Evolutionary conservation across 2,113 vertebrate genomes (phyloP), one percentile per base, ranked within the genome.

Genomic region (Mirza zaza): DNA sequence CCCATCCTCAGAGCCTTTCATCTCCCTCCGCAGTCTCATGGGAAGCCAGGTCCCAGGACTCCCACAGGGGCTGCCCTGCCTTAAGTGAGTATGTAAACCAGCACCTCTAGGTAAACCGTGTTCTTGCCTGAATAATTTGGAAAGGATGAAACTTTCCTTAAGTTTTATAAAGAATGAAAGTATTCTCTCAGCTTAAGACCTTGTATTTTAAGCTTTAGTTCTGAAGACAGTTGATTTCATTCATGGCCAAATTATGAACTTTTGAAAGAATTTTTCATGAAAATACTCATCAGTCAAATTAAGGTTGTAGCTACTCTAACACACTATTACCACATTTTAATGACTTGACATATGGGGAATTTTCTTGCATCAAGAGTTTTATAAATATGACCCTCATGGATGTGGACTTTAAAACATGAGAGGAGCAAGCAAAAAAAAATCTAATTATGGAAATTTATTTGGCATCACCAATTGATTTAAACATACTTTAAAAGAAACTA

Each of bases 191-290:
- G 91, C 55, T 96, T 97, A 68, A 95, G 65, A 96, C 85, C 29
- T 92, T 96, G 71, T 34, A 76, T 87, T 96, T 98, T 96, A 95
- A 96, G 59, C 85, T 96, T 96, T 94, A 97, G 83, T 96, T 87
- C 9, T 95, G 52, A 80, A 84, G 3, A 92, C 21, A 73, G n/a
- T 18, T 97, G 97, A 92, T 96, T 97, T 98, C 97, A 92, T 87
- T 98, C 97, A 92, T 86, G 91, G 77, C 87, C 91, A 95, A 98
- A 97, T 77, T 95, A 96, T 82, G 94, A 97, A 96, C 90, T 97
- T 97, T 81, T 61, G 87, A 97, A 96, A 96, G 84, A 87, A 97
- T 94, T 98, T 97, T 95, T 96, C 96, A 91, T 81, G 92, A 97
- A 96, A 98, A 97, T 96, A 96, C 81, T 85, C 86, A 97, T 90